phyloP scores from a whole-genome alignment of 2,888 invertebrate species.

The Morinoia aosen region DNA sequence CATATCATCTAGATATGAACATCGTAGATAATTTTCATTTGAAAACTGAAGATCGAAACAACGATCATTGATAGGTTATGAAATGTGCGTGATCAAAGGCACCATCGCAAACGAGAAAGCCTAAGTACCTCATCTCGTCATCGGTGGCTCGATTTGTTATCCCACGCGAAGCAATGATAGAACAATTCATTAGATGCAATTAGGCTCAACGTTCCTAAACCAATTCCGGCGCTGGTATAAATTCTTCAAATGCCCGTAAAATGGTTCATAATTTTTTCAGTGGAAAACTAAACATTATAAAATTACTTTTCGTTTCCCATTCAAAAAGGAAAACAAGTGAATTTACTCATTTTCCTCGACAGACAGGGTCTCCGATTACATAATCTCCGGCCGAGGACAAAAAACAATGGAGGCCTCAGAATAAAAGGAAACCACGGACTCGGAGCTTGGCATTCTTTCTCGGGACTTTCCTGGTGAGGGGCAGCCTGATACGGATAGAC shows the following conservation, averaged over 20 bases:
- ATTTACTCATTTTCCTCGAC: background rate
- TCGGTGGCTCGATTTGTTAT: no score
- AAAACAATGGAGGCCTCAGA: background rate
- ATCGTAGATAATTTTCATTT: no score
- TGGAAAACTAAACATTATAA: background rate
- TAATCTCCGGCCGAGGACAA: constrained; percentile 1
- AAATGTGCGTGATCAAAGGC: no score
- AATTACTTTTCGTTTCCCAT: background rate
- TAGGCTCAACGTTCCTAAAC: background rate
- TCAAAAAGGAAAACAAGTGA: background rate
- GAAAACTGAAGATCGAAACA: no score
- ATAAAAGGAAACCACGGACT: constrained; percentile 42
- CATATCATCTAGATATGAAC: no score
- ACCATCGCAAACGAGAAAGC: no score
- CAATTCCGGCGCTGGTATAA: background rate
- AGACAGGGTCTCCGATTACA: background rate
- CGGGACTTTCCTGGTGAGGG: constrained; percentile 27
- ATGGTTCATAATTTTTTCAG: background rate
- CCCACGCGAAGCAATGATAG: background rate
- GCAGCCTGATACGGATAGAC: constrained; percentile 47
- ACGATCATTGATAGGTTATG: no score
- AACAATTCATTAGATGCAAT: background rate
- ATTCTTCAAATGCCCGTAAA: background rate
- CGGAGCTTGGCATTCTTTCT: constrained; percentile 49
- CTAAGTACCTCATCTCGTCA: no score